phyloP scores from a whole-genome alignment of 1,140 invertebrate genomes.

The Hycleus cichorii region DNA sequence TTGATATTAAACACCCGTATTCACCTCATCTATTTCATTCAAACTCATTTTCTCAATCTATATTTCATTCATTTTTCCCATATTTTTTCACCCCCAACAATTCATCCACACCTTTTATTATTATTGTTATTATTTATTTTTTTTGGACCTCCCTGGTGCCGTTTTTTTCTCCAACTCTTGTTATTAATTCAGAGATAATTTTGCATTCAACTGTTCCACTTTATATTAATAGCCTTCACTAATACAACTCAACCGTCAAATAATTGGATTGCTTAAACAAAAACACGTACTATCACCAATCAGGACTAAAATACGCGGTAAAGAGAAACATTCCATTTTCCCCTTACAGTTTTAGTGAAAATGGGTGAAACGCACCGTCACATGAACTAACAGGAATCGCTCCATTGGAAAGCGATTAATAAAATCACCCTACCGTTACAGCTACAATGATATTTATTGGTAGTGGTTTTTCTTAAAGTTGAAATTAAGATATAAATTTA shows the following conservation, averaged over 20 bases:
- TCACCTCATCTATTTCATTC: no score
- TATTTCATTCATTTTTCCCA: no score
- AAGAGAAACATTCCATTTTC: conserved; percentile 10
- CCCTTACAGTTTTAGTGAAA: no score
- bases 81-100: no score
- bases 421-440: no score
- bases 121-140: background rate
- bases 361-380: no score
- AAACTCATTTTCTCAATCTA: no score
- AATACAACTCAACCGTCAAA: conserved; percentile 14
- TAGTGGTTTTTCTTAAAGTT: no score
- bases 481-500: no score
- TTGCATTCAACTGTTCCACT: conserved; percentile 12
- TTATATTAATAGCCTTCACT: conserved; percentile 14
- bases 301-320: conserved; percentile 11
- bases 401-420: no score
- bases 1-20: background rate
- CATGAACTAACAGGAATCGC: no score
- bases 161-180: conserved; percentile 7
- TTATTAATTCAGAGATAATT: conserved; percentile 14
- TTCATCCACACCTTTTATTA: background rate
- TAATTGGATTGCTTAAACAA: conserved; percentile 16
- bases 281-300: conserved; percentile 15
- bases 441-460: no score
- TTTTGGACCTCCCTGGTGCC: background rate